phyloP scores from a whole-genome alignment of 1,140 invertebrate genomes.

The Macrostomum lignano region DNA sequence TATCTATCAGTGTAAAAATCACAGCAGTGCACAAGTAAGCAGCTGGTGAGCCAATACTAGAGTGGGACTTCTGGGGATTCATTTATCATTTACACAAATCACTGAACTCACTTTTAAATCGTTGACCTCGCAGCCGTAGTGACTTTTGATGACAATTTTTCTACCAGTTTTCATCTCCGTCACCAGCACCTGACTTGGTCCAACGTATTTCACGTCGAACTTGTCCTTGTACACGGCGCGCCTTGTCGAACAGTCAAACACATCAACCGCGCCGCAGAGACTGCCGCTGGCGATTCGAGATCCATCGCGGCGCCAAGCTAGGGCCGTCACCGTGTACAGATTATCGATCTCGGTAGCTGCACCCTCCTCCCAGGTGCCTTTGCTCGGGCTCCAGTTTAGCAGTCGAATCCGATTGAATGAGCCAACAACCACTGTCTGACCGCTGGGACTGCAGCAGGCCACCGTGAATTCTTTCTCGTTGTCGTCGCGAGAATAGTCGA shows the following conservation, averaged over 20 bases:
- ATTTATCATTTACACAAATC: too few species aligned
- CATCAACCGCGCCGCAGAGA: constrained; percentile 48
- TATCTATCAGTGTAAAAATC: too few species aligned
- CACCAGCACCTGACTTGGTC: constrained; percentile 45
- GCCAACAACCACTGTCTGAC: constrained; percentile 60
- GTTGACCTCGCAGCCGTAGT: constrained; percentile 58
- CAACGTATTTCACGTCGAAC: constrained; percentile 59
- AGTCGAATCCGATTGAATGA: constrained; percentile 61
- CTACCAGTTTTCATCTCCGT: constrained; percentile 34
- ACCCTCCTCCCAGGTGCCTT: constrained; percentile 49
- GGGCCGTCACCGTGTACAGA: constrained; percentile 54
- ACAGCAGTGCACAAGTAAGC: too few species aligned
- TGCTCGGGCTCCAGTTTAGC: constrained; percentile 49
- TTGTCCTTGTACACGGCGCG: constrained; percentile 50
- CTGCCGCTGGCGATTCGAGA: constrained; percentile 40
- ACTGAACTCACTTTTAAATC: too few species aligned
- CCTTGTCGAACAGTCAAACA: constrained; percentile 51
- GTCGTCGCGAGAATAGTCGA: constrained; percentile 45
- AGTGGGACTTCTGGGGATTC: too few species aligned
- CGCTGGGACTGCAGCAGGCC: constrained; percentile 51
- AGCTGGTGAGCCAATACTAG: too few species aligned
- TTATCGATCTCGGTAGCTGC: constrained; percentile 45
- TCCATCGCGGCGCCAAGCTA: constrained; percentile 72
- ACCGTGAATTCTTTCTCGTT: constrained; percentile 52
- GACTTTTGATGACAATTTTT: constrained; percentile 46